These are phyloP conservation scores for Centrocercus urophasianus DNA, from an alignment of 2,113 vertebrate species.

Conservation along the genomic window DNA sequence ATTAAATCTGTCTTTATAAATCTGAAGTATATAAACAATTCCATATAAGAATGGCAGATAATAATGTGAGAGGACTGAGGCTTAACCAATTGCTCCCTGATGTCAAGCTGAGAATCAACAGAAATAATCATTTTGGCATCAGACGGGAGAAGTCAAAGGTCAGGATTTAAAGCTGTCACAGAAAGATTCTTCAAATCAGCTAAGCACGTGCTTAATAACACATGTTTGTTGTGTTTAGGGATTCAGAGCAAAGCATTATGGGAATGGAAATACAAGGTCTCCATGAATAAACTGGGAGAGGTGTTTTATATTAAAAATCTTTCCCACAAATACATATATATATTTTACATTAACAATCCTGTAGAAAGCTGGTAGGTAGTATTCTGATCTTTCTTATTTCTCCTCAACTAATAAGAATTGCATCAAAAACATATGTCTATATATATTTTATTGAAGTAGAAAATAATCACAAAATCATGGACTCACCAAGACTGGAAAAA, in stretches of 20 bases:
- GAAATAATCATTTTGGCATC: conserved; percentile 78
- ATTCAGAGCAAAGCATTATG: conserved; percentile 25
- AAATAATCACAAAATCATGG: background rate
- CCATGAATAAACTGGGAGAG: background rate
- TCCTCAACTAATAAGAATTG: background rate
- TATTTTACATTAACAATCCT: background rate
- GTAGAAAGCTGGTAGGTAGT: background rate
- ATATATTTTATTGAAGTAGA: background rate
- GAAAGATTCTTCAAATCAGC: conserved; percentile 62
- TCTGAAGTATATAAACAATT: conserved; percentile 33
- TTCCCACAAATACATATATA: background rate
- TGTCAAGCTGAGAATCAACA: conserved; percentile 70
- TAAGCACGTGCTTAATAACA: conserved; percentile 76
- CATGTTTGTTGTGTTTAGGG: conserved; percentile 70
- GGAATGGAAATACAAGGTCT: conserved; percentile 9
- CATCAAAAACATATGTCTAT: background rate
- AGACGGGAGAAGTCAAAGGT: conserved; percentile 74
- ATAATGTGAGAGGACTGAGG: conserved; percentile 55
- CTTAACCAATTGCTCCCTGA: conserved; percentile 74
- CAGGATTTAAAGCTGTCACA: conserved; percentile 38
- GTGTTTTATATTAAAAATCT: background rate
- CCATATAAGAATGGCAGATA: conserved; percentile 36
- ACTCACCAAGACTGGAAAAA: too few relatives aligned
- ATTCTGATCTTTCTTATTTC: background rate
- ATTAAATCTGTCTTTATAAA: conserved; percentile 61